Base-by-base conservation (phyloP, 2,888 invertebrate genomes). In the Stenodema calcarata region DNA sequence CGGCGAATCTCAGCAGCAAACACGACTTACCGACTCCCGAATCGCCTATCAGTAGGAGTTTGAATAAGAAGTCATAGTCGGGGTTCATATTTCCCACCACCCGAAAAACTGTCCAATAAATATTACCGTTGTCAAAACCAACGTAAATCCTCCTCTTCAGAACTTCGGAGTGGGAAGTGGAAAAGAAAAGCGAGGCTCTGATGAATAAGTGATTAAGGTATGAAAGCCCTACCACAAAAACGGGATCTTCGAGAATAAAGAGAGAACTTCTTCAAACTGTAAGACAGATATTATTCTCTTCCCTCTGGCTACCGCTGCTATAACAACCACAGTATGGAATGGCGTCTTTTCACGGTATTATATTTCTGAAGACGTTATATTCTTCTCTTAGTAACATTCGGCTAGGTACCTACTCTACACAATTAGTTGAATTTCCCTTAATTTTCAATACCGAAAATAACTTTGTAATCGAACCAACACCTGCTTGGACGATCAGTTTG, bases 1-100 rank as follows among this genome's bases (percentile, higher is more conserved):
- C 88, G 11, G 88, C 88, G 73, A 88, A 88, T 23, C 88, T 70
- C 11, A 88, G 85, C n/a, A 88, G 81, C 50, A 88, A 41, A 50
- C 88, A 88, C 7, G 88, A 88, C 62, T 88, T 88, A 30, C 88
- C 88, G 1, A 88, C 88, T 23, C 88, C 88, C 0, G 88, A 87
- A 44, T 88, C 88, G 0, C 88, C 88, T 27, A 88, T 88, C 11
- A 88, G 78, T 1, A 86, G 86, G 1, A 86, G 76, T 28, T 86
- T 86, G 69, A 86, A 86, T 12, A 86, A 69, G n/a, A 35, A 86
- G 54, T 86, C 86, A 78, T 78, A 78, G 42, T 86, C 85, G 7
- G 85, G 76, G 16, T 85, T 75, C 75, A 85, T 85, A 12, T n/a
- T 75, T 47, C 12, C 12, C 47, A 47, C 3, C 47, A 9, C 47